Evolutionary conservation across 1,140 invertebrate species (phyloP).

Genomic region (Medauroidea extradentata): DNA sequence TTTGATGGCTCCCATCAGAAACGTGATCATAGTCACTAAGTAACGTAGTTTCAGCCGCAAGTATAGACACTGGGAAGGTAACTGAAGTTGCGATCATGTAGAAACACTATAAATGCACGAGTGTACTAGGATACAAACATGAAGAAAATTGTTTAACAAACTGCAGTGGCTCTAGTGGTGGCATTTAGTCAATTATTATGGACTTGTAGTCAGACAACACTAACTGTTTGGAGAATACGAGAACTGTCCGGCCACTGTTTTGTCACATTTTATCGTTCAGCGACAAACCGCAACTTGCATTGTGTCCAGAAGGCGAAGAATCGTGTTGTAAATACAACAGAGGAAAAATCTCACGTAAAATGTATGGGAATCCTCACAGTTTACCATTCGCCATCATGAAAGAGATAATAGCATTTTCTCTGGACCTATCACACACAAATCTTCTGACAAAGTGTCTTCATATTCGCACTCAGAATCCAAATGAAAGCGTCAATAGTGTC

Average conservation of each 20-base stretch:
- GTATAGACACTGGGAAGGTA: conserved; percentile 15
- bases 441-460: conserved; percentile 22
- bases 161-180: conserved; percentile 21
- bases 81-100: conserved; percentile 9
- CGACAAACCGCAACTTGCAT: conserved; percentile 19
- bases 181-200: conserved; percentile 25
- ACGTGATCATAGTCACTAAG: conserved; percentile 15
- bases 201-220: conserved; percentile 17
- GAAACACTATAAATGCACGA: conserved; percentile 8
- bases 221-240: conserved; percentile 13
- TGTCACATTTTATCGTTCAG: conserved; percentile 16
- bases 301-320: conserved; percentile 30
- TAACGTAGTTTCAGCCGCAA: conserved; percentile 14
- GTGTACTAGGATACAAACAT: background rate
- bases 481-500: conserved; percentile 19
- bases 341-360: conserved; percentile 17
- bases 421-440: conserved; percentile 9
- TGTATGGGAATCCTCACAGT: conserved; percentile 5
- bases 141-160: conserved; percentile 19
- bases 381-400: conserved; percentile 14
- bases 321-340: conserved; percentile 34
- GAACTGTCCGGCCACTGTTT: conserved; percentile 21
- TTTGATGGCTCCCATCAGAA: conserved; percentile 18
- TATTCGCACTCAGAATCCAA: conserved; percentile 19
- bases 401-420: conserved; percentile 15